Evolutionary conservation across 2,888 invertebrate species (phyloP), one percentile per base, ranked within the genome.

Genomic region (Eupithecia subumbrata): DNA sequence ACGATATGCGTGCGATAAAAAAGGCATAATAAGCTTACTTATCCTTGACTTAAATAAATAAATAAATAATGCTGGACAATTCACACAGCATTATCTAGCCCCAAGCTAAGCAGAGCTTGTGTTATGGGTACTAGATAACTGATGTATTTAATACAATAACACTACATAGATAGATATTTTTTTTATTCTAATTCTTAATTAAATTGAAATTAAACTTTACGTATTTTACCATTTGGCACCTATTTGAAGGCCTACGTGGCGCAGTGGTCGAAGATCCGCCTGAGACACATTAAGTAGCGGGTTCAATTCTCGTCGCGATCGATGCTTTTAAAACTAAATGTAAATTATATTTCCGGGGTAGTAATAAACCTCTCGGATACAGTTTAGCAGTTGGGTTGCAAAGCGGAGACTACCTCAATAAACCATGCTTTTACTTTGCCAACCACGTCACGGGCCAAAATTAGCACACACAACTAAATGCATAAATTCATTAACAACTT

Each of bases 401-500:
- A 22, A 69, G 34, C 30, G 64, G 12, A 69, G 77, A 71, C 77
- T 74, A 73, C 70, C 52, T 43, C 72, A 76, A 74, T 78, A 79
- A 78, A 78, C 74, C 71, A 56, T 66, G 18, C 37, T 60, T 60
- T 25, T 60, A 60, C 25, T 60, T 60, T 60, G 60, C 60, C 56
- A 74, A 78, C 70, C 71, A 56, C 70, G 78, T 76, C 74, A 76
- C 74, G 68, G 63, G 67, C 72, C 73, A 73, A 74, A 75, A 80
- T 80, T 78, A 77, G 79, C 72, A 64, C 72, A 78, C 70, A 74
- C 72, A 84, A 83, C 84, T 82, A 82, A 79, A 83, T 79, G 79
- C 79, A 81, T 83, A 84, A 82, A 84, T 84, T 84, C 78, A 84
- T 82, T 84, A 74, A 69, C 76, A 81, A 81, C 78, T 81, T 81